A percentile compares a stretch with the other conserved stretches of the same genome.
Evolutionary conservation across 1,140 invertebrate genomes (phyloP).

Genomic region (silkworm (Bombyx mori)): DNA sequence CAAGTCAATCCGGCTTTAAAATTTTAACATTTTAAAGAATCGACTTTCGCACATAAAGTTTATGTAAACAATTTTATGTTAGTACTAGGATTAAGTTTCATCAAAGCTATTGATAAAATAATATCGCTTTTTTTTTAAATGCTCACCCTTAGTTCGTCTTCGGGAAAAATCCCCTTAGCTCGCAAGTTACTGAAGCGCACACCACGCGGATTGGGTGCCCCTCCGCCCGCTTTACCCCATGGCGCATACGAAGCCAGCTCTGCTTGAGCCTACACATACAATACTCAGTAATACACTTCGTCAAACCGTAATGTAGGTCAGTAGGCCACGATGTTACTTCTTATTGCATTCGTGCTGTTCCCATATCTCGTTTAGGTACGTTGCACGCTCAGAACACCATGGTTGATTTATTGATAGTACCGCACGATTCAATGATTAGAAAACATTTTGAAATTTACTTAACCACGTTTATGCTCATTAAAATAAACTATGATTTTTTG

Average conservation of each 20-base stretch:
- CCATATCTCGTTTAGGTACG: background rate
- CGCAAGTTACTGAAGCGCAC: slow-evolving; percentile 45
- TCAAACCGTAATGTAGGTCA: background rate
- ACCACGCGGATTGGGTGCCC: slow-evolving; percentile 48
- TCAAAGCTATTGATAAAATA: too few species aligned
- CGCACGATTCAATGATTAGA: too few species aligned
- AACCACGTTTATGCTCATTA: too few species aligned
- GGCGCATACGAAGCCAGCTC: slow-evolving; percentile 57
- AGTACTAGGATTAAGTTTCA: too few species aligned
- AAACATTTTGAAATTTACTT: too few species aligned
- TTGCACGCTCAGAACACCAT: too few species aligned
- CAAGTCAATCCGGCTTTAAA: too few species aligned
- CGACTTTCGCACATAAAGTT: too few species aligned
- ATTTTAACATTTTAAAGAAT: too few species aligned
- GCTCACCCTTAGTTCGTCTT: slow-evolving; percentile 52
- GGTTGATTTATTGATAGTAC: too few species aligned
- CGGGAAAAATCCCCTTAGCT: slow-evolving; percentile 46
- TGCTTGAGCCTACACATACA: slow-evolving; percentile 28
- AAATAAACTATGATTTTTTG: too few species aligned
- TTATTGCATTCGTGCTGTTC: slow-evolving; percentile 1
- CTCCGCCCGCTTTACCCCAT: slow-evolving; percentile 57
- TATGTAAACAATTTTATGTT: too few species aligned
- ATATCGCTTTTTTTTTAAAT: background rate
- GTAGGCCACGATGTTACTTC: background rate
- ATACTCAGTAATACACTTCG: background rate